These are phyloP conservation scores for Anguilla anguilla DNA, from an alignment of 2,797 vertebrate species.

Conservation along the genomic window DNA sequence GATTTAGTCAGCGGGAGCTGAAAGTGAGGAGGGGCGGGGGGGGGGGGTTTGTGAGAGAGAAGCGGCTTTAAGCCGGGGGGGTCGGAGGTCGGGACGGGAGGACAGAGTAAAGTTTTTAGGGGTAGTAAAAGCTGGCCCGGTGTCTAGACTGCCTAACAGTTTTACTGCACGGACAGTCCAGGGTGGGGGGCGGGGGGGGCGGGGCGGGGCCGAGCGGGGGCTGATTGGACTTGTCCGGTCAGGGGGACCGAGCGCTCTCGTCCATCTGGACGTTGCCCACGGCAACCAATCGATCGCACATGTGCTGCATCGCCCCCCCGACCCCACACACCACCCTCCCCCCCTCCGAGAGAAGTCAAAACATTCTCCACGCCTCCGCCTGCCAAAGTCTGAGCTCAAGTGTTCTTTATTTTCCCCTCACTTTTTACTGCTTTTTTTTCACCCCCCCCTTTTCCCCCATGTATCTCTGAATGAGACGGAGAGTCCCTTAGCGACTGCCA, in stretches of 20 bases:
- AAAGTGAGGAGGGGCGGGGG: background rate
- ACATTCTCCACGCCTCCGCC: background rate
- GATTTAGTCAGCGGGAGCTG: background rate
- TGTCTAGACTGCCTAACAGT: slow-evolving; percentile 77
- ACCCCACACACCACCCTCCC: background rate
- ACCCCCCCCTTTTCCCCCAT: background rate
- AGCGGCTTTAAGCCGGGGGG: slow-evolving; percentile 57
- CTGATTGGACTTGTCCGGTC: slow-evolving; percentile 45
- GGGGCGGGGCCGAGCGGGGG: slow-evolving; percentile 23
- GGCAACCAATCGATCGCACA: background rate
- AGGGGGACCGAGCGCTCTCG: slow-evolving; percentile 28
- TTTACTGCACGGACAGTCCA: slow-evolving; percentile 72
- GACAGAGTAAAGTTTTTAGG: slow-evolving; percentile 65
- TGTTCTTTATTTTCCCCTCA: background rate
- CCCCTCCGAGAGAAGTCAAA: background rate
- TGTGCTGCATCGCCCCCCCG: background rate
- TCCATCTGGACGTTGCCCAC: slow-evolving; percentile 6
- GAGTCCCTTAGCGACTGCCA: background rate
- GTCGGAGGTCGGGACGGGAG: slow-evolving; percentile 63
- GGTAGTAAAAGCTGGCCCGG: slow-evolving; percentile 53
- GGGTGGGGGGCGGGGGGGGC: slow-evolving; percentile 60
- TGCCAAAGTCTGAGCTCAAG: background rate
- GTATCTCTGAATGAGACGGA: background rate
- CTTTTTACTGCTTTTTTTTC: background rate
- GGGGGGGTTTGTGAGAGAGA: slow-evolving; percentile 29